Evolutionary conservation across 2,113 vertebrate species (phyloP).

Genomic region (Atlantisia rogersi): DNA sequence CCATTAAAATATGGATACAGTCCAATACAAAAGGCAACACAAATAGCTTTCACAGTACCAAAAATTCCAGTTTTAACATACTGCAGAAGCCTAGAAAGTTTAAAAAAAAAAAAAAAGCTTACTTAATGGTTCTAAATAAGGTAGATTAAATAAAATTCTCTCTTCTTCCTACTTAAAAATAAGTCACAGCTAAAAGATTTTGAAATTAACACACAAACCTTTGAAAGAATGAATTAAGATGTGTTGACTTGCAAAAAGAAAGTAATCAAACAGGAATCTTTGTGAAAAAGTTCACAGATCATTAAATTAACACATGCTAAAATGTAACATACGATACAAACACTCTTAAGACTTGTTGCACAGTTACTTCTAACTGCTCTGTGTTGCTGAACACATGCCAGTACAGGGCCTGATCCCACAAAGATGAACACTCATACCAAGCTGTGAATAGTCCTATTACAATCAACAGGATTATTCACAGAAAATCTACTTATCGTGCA

Average conservation of each 20-base stretch:
- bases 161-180: background rate
- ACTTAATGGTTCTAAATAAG: conserved; percentile 10
- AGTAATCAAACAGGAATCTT: conserved; percentile 17
- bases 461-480: conserved; percentile 41
- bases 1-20: background rate
- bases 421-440: conserved; percentile 28
- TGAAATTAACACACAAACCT: background rate
- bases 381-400: background rate
- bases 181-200: background rate
- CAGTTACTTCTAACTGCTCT: background rate
- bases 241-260: conserved; percentile 17
- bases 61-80: background rate
- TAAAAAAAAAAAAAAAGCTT: background rate
- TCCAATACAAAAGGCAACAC: background rate
- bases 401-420: conserved; percentile 25
- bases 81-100: background rate
- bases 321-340: background rate
- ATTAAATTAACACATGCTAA: conserved; percentile 22
- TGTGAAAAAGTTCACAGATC: background rate
- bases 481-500: conserved; percentile 30
- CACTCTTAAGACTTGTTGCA: background rate
- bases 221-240: background rate
- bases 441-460: conserved; percentile 56
- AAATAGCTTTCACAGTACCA: background rate
- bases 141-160: background rate